Conservation (phyloP, 2,113 vertebrate species). For the Panthera leo region DNA sequence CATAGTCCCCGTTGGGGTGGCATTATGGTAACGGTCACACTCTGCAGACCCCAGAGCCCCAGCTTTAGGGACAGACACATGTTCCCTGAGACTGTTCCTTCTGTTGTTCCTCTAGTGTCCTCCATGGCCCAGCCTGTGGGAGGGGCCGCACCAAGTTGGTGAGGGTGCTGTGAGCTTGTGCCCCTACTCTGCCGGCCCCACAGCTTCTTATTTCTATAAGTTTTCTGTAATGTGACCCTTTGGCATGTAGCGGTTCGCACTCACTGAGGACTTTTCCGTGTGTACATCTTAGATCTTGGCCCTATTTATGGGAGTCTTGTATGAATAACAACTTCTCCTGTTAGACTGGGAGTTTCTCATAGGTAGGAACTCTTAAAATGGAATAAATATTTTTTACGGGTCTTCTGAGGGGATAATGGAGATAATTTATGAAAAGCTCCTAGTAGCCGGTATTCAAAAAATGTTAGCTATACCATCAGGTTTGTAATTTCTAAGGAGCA, state of each 20-base stretch:
- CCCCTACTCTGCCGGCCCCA: background rate
- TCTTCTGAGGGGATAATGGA: background rate
- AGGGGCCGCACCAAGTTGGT: background rate
- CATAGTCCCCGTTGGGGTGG: conserved; percentile 98
- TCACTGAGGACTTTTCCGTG: background rate
- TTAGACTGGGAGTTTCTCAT: conserved; percentile 18
- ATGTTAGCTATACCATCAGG: background rate
- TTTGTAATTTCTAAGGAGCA: background rate
- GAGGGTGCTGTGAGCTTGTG: background rate
- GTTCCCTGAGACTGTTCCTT: background rate
- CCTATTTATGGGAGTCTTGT: background rate
- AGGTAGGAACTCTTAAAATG: background rate
- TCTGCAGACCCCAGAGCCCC: background rate
- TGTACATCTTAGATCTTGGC: background rate
- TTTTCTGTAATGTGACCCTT: background rate
- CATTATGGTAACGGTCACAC: conserved; percentile 90
- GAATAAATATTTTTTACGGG: background rate
- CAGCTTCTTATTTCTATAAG: background rate
- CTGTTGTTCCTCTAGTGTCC: background rate
- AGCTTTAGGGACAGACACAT: background rate
- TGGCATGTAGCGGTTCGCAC: background rate
- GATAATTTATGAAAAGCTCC: conserved; percentile 22
- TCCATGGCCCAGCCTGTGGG: background rate
- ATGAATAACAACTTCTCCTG: background rate
- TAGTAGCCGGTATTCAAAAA: background rate